Percentiles rank a stretch among this genome's conserved stretches.
Evolutionary conservation across 2,797 vertebrate species (phyloP).

Genomic region (Bradypodion pumilum): DNA sequence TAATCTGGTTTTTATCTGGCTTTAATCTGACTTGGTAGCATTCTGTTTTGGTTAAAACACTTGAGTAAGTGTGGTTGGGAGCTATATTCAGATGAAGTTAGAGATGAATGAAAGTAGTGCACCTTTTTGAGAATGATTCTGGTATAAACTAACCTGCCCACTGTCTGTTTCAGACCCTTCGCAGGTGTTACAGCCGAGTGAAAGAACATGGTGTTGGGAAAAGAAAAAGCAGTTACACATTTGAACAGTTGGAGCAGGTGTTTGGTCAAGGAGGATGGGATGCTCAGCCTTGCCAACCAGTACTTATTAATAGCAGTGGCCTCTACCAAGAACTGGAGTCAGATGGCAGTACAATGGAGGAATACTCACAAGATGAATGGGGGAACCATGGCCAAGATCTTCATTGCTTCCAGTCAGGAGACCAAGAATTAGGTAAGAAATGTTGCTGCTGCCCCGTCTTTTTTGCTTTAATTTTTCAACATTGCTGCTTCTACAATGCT

Average conservation of each 20-base stretch:
- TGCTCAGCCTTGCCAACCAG: conserved; percentile 94
- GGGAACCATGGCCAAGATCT: conserved; percentile 93
- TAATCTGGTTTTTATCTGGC: too few species aligned
- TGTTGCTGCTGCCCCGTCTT: not conserved
- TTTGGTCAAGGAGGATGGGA: conserved; percentile 99
- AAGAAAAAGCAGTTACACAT: conserved; percentile 98
- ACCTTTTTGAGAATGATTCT: conserved; percentile 48
- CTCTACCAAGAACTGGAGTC: conserved; percentile 99
- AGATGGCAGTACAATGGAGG: conserved; percentile 95
- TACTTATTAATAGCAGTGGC: conserved; percentile 98
- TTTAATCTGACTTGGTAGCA: conserved; percentile 53
- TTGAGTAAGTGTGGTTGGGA: not conserved
- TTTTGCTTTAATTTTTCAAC: not conserved
- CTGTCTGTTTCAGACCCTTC: conserved; percentile 84
- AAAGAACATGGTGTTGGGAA: conserved; percentile 98
- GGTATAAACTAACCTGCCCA: not conserved
- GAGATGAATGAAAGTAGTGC: conserved; percentile 59
- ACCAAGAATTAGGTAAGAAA: conserved; percentile 90
- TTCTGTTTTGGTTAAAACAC: conserved; percentile 11
- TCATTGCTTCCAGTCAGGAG: conserved; percentile 91
- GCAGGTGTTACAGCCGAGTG: conserved; percentile 97
- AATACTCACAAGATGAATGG: conserved; percentile 98
- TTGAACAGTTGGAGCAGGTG: conserved; percentile 98
- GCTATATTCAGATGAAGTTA: conserved; percentile 15
- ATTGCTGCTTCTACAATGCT: not conserved